Percentiles rank a stretch among this genome's conserved stretches.
Evolutionary conservation across 2,888 invertebrate genomes (phyloP).

Genomic region (Noctua janthina): DNA sequence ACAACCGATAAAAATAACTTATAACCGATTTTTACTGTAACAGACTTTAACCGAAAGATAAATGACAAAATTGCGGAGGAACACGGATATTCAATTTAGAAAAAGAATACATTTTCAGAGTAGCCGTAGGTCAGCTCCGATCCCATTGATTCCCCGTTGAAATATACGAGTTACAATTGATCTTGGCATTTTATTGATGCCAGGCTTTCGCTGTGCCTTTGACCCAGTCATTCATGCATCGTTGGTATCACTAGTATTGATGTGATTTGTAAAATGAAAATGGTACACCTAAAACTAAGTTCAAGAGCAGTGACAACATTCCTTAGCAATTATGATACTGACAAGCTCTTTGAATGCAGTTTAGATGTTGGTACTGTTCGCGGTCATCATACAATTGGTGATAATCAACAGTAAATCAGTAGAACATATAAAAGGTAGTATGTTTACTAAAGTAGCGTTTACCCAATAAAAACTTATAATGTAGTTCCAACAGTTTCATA

Average conservation of each 20-base stretch:
- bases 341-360: background rate
- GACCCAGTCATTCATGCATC: conserved; percentile 12
- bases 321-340: background rate
- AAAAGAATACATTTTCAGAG: conserved; percentile 44
- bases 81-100: conserved; percentile 51
- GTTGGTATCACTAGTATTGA: conserved; percentile 3
- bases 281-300: background rate
- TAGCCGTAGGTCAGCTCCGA: conserved; percentile 30
- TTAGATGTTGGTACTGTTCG: background rate
- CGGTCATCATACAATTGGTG: background rate
- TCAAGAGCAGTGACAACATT: background rate
- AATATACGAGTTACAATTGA: conserved; percentile 47
- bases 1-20: background rate
- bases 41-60: conserved; percentile 11
- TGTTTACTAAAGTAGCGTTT: conserved; percentile 3
- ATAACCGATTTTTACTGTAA: background rate
- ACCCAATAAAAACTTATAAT: conserved; percentile 31
- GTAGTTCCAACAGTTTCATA: conserved; percentile 17
- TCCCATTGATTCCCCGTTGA: conserved; percentile 50
- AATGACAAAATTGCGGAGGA: conserved; percentile 23
- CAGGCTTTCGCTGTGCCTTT: conserved; percentile 1
- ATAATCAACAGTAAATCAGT: background rate
- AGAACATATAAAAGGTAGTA: background rate
- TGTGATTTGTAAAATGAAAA: background rate
- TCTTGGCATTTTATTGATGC: conserved; percentile 53